Evolutionary conservation across 2,113 vertebrate species (phyloP), one percentile per base, ranked within the genome.

Genomic region (Phodopus roborovskii): DNA sequence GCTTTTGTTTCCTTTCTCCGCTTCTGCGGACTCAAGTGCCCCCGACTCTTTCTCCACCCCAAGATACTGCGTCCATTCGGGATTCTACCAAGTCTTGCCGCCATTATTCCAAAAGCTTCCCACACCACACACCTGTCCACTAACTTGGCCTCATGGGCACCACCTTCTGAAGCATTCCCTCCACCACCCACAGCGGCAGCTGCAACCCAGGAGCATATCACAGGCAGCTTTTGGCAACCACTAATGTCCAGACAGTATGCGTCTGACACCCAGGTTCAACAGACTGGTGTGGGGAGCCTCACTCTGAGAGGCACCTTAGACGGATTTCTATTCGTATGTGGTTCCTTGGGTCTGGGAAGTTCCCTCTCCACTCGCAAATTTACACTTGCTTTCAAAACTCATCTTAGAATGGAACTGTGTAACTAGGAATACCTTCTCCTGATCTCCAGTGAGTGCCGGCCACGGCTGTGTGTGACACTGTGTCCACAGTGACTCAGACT

Each of bases 51-150:
- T 89, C 68, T 83, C 3, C 56, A 56, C 13, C 1, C 33, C 5
- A 33, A 0, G 7, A 64, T 3, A 83, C 3, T 3, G 13, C 28
- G 53, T 48, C 19, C 5, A 3, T 50, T 86, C 5, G 75, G 42
- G 39, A 62, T 62, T 73, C 56, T 53, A 78, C 58, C 56, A 36
- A 0, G 11, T 86, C 68, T 74, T 85, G 58, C 36, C 66, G 64
- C 75, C 94, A 45, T 79, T 64, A 75, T 2, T 77, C 7, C 56
- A 74, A 77, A 19, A 94, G 12, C 36, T 83, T 56, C 48, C 75
- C 39, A 84, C 62, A 30, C 71, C 7, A 15, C 28, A 66, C n/a
- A 77, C 15, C 19, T 71, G 22, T 5, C 62, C 56, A 56, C 11
- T 64, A 45, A 39, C 1, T 64, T 11, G 26, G 13, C 20, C 66